Base-by-base conservation (phyloP, 1,140 invertebrate species). In the Drosophila grimshawi region DNA sequence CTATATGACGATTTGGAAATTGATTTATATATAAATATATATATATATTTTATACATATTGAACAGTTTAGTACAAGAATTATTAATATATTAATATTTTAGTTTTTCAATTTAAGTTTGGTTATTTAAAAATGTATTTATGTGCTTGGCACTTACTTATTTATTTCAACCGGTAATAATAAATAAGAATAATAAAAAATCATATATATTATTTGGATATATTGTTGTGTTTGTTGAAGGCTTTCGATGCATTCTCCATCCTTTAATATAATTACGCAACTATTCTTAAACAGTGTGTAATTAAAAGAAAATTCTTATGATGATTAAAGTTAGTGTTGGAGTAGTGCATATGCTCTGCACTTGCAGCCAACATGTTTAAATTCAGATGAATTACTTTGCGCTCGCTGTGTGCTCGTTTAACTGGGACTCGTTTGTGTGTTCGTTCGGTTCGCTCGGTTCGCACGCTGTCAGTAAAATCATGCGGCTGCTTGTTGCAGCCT, bases 401-500 rank as follows among this genome's bases (percentile, higher is more conserved):
- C 8, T 67, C 55, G 45, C 46, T 69, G 61, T 55, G 68, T 46
- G 35, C 57, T 71, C 67, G 37, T 32, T 61, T 68, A 61, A 43
- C 39, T 56, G 64, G 29, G n/a, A 4, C 11, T 56, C 29, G 43
- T 49, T n/a, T 35, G 61, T 57, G 56, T 55, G 51, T 43, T 45
- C 39, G 46, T 48, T 60, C 57, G 49, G 59, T n/a, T 64, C 52
- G 5, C 45, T 80, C 67, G 70, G 53, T 60, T 78, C 76, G 64
- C 60, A 53, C 60, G 68, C 55, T 77, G 80, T 69, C 72, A 85
- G 83, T 78, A 82, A 89, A 91, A 82, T 75, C 45, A 57, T 53
- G 60, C 63, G 76, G 51, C 80, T 63, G 76, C 79, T 75, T 80
- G 75, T 80, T 59, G 85, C 75, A 83, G 73, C 80, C 81, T 83